These are phyloP conservation scores for Cliona cf. orientalis DNA, from an alignment of 37 sponge, comb jelly and placozoan genomes.

Conservation along the genomic window DNA sequence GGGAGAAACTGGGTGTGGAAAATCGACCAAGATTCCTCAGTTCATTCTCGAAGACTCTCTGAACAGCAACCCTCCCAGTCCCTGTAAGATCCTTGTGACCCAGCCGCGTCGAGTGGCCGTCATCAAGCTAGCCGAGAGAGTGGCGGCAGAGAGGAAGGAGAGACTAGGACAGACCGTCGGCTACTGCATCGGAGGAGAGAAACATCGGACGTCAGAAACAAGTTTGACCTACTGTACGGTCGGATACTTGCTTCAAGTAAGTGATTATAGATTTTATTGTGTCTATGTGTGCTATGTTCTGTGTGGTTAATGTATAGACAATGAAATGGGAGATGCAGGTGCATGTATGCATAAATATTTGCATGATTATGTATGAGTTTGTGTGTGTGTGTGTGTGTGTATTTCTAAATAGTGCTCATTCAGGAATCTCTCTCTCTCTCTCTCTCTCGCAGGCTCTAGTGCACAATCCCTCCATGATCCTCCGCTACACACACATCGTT, in stretches of 20 bases:
- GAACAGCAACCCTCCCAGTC: neutral
- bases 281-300: neutral
- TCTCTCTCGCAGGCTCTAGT: slow-evolving; percentile 25
- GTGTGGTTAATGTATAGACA: neutral
- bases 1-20: slow-evolving; percentile 85
- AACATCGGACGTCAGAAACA: neutral
- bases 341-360: neutral
- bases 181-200: slow-evolving; percentile 70
- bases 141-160: slow-evolving; percentile 53
- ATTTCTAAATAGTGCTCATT: neutral
- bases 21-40: slow-evolving; percentile 81
- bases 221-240: slow-evolving; percentile 67
- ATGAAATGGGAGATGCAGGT: neutral
- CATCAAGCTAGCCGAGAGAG: slow-evolving; percentile 63
- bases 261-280: neutral
- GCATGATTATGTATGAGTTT: neutral
- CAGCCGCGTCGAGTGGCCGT: slow-evolving; percentile 83
- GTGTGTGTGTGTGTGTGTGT: neutral
- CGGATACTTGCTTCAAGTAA: slow-evolving; percentile 76
- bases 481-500: slow-evolving; percentile 69
- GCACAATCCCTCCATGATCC: slow-evolving; percentile 48
- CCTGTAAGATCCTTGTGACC: slow-evolving; percentile 60
- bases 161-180: slow-evolving; percentile 62
- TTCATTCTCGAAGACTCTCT: slow-evolving; percentile 68
- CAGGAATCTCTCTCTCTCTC: neutral